Conservation (phyloP, 2,797 vertebrate genomes). For the Bradypus variegatus region DNA sequence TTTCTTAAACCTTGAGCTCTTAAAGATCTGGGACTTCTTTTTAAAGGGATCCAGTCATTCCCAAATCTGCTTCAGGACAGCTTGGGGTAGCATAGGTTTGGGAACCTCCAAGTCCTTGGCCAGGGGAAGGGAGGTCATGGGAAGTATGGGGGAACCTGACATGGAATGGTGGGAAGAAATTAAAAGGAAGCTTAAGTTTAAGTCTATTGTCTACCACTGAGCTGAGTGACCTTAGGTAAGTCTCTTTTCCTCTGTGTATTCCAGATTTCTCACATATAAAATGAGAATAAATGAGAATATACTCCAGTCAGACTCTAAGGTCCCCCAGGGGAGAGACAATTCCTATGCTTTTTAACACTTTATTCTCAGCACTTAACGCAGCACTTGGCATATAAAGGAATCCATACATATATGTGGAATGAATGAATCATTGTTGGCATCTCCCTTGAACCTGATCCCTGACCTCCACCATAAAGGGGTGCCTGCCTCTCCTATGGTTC, state of each 20-base stretch:
- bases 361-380: neutral
- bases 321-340: neutral
- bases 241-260: neutral
- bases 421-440: neutral
- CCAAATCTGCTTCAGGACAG: neutral
- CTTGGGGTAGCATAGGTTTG: neutral
- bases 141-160: neutral
- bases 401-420: neutral
- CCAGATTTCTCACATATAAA: constrained; percentile 7
- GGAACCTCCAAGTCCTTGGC: neutral
- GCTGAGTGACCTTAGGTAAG: neutral
- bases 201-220: constrained; percentile 25
- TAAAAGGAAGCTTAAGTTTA: neutral
- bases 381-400: neutral
- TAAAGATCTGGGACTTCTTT: neutral
- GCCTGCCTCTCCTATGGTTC: neutral
- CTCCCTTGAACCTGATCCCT: neutral
- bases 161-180: neutral
- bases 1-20: constrained; percentile 23
- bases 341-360: neutral
- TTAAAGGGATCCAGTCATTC: neutral
- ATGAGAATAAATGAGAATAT: neutral
- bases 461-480: neutral
- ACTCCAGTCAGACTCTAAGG: neutral
- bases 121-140: neutral